Base-by-base conservation (phyloP, 1,140 invertebrate genomes). In the Thaumatotibia leucotreta region DNA sequence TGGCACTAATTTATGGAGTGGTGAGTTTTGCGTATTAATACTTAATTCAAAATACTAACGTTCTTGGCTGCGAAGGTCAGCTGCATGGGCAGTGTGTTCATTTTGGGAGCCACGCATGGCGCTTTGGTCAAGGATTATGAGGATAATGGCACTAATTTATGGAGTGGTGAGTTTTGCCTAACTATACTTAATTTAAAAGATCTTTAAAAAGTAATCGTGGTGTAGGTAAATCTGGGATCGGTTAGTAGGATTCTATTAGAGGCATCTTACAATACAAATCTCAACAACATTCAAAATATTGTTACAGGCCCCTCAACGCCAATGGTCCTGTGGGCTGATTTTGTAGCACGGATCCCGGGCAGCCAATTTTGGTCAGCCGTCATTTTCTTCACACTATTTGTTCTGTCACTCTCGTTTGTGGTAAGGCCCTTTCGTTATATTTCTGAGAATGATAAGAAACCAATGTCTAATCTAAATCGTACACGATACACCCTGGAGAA, bases 331-430 rank as follows among this genome's bases (percentile, higher is more conserved):
- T 90, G 88, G 88, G 76, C 86, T 0, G 88, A 90, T 68, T 84
- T 68, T 33, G 83, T 79, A 9, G 75, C 84, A 0, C 73, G 86
- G 39, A 65, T 84, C 63, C 86, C 86, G 0, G 88, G 88, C 22
- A 90, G 84, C 62, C 88, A 90, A 63, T 87, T 90, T 65, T 90
- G 88, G 88, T 84, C 88, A 0, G 73, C 73, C 1, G 61, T 90
- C 4, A 62, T 88, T n/a, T 90, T 90, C 70, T 88, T 88, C 52
- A 84, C 80, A 2, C 35, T 88, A 1, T 84, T 82, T 63, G 77
- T 84, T 0, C 61, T 85, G 0, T 76, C 87, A 4, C 22, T 89
- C 4, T 76, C 79, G 0, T 77, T 81, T 0, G 79, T 80, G 69
- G 87, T 89, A 76, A 67, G 73, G 61, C 45, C 11, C 11, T 29